Conservation (phyloP, 37 sponge, comb jelly and placozoan species). For the Ephydatia muelleri region DNA sequence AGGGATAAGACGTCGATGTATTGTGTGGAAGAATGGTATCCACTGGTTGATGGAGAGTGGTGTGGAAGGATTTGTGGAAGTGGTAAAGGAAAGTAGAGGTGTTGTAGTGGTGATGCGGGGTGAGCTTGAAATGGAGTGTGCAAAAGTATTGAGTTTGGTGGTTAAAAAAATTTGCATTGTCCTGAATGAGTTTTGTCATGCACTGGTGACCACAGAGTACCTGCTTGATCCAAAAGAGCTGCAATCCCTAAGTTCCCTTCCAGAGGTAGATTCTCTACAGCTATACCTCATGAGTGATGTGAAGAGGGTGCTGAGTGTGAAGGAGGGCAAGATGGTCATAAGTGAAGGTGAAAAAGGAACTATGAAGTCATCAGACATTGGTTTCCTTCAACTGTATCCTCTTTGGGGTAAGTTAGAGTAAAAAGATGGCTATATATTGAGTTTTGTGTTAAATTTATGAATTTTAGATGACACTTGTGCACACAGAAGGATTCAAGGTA, state of each 20-base stretch:
- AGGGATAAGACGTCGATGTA: slow-evolving; percentile 15
- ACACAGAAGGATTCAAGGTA: too few species aligned
- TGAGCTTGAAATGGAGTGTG: slow-evolving; percentile 23
- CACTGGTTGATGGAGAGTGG: slow-evolving; percentile 42
- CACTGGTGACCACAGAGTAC: not conserved
- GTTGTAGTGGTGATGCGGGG: slow-evolving; percentile 23
- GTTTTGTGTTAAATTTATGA: too few species aligned
- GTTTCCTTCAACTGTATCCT: not conserved
- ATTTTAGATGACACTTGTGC: too few species aligned
- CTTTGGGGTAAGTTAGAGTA: not conserved
- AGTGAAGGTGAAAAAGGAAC: not conserved
- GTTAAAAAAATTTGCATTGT: slow-evolving; percentile 15
- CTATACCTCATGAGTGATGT: slow-evolving; percentile 15
- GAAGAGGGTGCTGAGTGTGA: slow-evolving; percentile 6
- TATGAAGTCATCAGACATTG: not conserved
- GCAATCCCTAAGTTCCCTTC: not conserved
- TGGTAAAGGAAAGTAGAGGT: slow-evolving; percentile 18
- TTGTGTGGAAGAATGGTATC: slow-evolving; percentile 49
- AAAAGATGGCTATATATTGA: too few species aligned
- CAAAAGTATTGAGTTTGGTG: slow-evolving; percentile 4
- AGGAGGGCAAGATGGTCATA: not conserved
- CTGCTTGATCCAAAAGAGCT: slow-evolving; percentile 22
- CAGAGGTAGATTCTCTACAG: not conserved
- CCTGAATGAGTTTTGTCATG: slow-evolving; percentile 14
- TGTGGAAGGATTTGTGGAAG: slow-evolving; percentile 34